These are phyloP conservation scores for Cacatua alba DNA, from an alignment of 2,113 vertebrate genomes.

Conservation along the genomic window DNA sequence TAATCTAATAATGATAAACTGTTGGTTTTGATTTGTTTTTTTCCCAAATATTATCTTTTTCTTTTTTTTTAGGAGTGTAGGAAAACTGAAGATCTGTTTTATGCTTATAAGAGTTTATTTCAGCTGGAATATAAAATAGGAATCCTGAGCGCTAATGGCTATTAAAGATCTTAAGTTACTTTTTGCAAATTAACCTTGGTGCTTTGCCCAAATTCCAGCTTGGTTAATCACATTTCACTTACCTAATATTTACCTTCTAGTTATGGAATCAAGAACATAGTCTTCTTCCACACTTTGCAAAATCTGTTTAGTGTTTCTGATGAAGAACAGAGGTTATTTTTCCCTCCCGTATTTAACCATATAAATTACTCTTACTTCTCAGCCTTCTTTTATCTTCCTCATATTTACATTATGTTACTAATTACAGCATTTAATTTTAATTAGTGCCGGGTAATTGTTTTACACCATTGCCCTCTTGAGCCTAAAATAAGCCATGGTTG, in stretches of 20 bases:
- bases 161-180: background rate
- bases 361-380: background rate
- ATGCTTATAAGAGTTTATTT: background rate
- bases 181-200: background rate
- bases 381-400: background rate
- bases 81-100: background rate
- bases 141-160: background rate
- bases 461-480: background rate
- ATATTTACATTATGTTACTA: background rate
- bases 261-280: background rate
- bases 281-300: background rate
- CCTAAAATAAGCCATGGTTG: background rate
- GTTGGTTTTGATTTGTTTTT: background rate
- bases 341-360: background rate
- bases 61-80: background rate
- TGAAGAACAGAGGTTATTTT: background rate
- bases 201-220: background rate
- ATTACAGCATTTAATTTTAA: background rate
- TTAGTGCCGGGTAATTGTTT: background rate
- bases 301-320: background rate
- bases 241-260: background rate
- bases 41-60: background rate
- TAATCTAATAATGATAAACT: constrained; percentile 16
- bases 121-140: background rate
- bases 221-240: background rate